Base-by-base conservation (phyloP, 2,888 invertebrate genomes). In the Tridacna gigas region DNA sequence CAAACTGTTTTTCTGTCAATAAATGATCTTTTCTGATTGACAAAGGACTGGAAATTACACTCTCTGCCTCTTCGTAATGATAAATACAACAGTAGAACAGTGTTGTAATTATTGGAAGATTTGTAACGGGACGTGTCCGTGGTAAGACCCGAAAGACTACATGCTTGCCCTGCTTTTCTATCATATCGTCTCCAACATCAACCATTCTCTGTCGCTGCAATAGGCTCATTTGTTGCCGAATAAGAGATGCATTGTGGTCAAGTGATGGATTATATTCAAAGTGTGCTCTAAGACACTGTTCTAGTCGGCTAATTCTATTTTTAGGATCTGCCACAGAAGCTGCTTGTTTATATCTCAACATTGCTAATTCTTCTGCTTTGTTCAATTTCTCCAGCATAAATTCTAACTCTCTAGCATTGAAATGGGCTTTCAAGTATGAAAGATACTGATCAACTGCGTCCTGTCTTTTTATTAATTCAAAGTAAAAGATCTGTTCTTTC, bases 1-100 rank as follows among this genome's bases (percentile, higher is more conserved):
- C 71, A 88, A 87, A 95, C 89, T 95, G 95, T 79, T 94, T 94
- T 69, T 95, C 95, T 78, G 93, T 93, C 48, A 95, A 77, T 91
- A 94, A 88, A 71, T 95, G 93, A 48, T 90, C 85, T 76, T 92
- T 93, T 74, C 87, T 90, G 15, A 95, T 86, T 15, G 93, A 91
- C 25, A 89, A 63, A n/a, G 95, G 95, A 88, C 94, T 93, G 28
- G 93, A 91, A 20, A 93, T 84, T 18, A 88, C 88, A 81, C 92
- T 94, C 91, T 93, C 92, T n/a, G 92, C 86, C n/a, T 94, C 89
- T 48, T 94, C 92, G 84, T 93, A 94, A 89, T 95, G 95, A 81
- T 95, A 95, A 73, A 95, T 91, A 86, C 94, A 94, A 82, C 94
- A 95, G 89, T 95, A 95, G 87, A 95, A 95, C 65, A 95, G 91